These are phyloP conservation scores for Rotaria socialis DNA, from an alignment of 2,888 invertebrate genomes.

Conservation along the genomic window DNA sequence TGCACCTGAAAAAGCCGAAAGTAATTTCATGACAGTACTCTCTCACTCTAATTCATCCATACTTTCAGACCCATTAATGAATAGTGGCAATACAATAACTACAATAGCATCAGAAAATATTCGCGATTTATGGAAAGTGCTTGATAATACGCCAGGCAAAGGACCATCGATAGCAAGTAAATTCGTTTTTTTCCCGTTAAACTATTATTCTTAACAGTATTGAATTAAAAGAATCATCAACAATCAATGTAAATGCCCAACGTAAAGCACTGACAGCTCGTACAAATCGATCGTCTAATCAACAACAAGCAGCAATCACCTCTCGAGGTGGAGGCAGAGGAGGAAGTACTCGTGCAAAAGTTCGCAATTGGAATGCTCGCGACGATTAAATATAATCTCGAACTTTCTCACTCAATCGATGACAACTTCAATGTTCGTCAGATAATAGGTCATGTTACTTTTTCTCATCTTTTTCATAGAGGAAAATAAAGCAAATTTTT, in stretches of 20 bases:
- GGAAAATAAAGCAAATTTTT: not conserved
- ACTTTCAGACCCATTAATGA: not conserved
- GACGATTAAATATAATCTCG: not conserved
- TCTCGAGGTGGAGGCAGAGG: not conserved
- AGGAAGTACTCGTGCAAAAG: not conserved
- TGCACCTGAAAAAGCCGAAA: conserved; percentile 25
- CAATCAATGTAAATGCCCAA: conserved; percentile 10
- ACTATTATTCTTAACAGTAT: not conserved
- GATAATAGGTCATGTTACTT: not conserved
- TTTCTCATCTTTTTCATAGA: not conserved
- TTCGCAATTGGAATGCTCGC: not conserved
- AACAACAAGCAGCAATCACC: not conserved
- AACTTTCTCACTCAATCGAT: no score
- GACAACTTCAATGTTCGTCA: not conserved
- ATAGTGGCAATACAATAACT: conserved; percentile 14
- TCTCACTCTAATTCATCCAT: not conserved
- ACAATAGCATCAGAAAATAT: conserved; percentile 43
- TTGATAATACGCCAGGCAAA: conserved; percentile 40
- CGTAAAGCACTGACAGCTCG: conserved; percentile 9
- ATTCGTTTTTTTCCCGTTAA: not conserved
- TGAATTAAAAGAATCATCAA: not conserved
- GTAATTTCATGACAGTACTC: not conserved
- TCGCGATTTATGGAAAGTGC: conserved; percentile 44
- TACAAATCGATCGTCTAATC: not conserved
- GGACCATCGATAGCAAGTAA: conserved; percentile 19